Evolutionary conservation across 2,888 invertebrate genomes (phyloP), one percentile per base, ranked within the genome.

Genomic region (Argyresthia goedartella): DNA sequence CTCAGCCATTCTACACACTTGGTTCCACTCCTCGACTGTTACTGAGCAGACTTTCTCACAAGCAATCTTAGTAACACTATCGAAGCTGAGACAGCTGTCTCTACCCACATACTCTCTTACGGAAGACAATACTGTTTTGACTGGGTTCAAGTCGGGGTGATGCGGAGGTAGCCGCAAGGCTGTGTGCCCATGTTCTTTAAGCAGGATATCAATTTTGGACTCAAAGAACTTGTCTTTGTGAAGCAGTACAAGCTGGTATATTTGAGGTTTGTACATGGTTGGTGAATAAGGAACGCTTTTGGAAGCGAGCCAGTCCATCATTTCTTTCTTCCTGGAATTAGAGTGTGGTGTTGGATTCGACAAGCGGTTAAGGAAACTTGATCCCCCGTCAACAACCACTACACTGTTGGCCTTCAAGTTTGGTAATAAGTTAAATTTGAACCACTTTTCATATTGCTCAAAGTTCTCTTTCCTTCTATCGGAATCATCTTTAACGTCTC

Each of bases 381-480:
- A 60, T 1, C 62, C 66, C 0, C 61, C 60, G 15, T 67, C 66
- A 6, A 67, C 60, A 7, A 67, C 60, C 1, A 67, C 59, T n/a
- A 67, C 58, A 39, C 65, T 65, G 14, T 61, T 60, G 0, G 62
- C 61, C 53, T 64, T 63, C 44, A 65, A 56, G 34, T 50, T 56
- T n/a, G 65, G 65, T 8, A 65, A 47, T n/a, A 67, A 55, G 42
- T 63, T 61, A 25, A 58, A 60, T 52, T 63, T 63, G 13, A 60
- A 59, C 65, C 66, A 67, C 48, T 63, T 65, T 15, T 65, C 65
- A 47, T 63, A 62, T 47, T 64, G 64, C 44, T 65, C 65, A 42
- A 62, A 67, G 51, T 61, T 62, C 15, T 65, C 65, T 8, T 57
- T 55, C 52, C 60, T 63, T 14, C 52, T 57, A 43, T 65, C 65